Base-by-base conservation (phyloP, 2,113 vertebrate species). In the Gymnarchus niloticus region DNA sequence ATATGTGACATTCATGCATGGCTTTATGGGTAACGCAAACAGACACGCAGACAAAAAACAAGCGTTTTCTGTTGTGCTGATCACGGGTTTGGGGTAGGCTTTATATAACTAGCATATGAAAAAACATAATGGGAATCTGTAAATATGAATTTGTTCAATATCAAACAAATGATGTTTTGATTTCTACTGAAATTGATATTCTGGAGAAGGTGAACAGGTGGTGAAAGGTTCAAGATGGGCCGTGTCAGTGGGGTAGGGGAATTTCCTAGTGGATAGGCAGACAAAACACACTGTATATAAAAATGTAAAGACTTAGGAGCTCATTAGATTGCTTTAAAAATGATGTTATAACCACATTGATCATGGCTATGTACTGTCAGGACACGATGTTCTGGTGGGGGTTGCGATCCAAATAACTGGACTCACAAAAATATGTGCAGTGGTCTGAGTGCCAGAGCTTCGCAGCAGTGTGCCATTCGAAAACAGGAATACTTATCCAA, bases 1-100 rank as follows among this genome's bases (percentile, higher is more conserved):
- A 84, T 52, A 59, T 84, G 76, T 84, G 83, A 84, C 52, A 65
- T 51, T 37, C 73, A 84, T 54, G 83, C 86, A 87, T 84, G 86
- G 69, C 86, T 87, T 80, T 81, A 80, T 84, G 41, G 84, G 65
- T 77, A 54, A 57, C 51, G 12, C 25, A 51, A n/a, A 84, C 56
- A 73, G 33, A 86, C 77, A 81, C 37, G 14, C 49, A 85, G 28
- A 46, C 33, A 78, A 2, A 44, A 28, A 78, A 21, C 0, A 46
- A 51, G 28, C 48, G 41, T 59, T 56, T 52, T 49, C 37, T 48
- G 46, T 86, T 51, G 61, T 56, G 82, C 28, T 14, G 44, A 46
- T 56, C 52, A 54, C 56, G 61, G 49, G 82, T 56, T 54, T 83
- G 48, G 49, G 37, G 76, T 21, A 87, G 59, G 41, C 61, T 84